phyloP scores from a whole-genome alignment of 2,113 vertebrate species.

The Perca flavescens region DNA sequence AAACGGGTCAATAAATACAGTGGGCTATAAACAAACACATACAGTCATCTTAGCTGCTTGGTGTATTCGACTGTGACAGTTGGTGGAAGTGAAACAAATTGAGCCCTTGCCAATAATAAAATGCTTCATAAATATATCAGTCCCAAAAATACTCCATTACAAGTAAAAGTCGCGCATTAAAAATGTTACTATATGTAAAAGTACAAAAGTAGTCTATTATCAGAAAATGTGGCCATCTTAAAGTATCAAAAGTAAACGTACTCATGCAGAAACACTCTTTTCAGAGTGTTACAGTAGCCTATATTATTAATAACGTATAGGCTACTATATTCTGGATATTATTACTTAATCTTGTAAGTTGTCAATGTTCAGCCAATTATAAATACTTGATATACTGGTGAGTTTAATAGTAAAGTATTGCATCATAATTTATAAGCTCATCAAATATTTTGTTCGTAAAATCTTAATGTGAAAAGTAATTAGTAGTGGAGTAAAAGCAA shows the following conservation, averaged over 20 bases:
- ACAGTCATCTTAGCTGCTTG: background rate
- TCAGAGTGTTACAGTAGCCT: background rate
- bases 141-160: background rate
- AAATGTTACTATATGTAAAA: no score
- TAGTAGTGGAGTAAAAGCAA: background rate
- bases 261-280: background rate
- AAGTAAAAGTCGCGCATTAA: background rate
- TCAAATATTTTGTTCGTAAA: background rate
- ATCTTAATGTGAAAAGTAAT: background rate
- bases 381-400: no score
- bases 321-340: background rate
- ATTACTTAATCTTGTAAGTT: background rate
- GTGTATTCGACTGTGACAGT: constrained; percentile 8
- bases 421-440: background rate
- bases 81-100: background rate
- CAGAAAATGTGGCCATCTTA: background rate
- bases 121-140: background rate
- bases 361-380: no score
- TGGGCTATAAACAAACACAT: constrained; percentile 39
- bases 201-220: no score
- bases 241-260: background rate
- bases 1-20: constrained; percentile 34
- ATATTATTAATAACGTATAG: background rate
- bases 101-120: background rate
- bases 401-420: background rate